These are phyloP conservation scores for Emberiza fucata DNA, from an alignment of 2,113 vertebrate species.

Conservation along the genomic window DNA sequence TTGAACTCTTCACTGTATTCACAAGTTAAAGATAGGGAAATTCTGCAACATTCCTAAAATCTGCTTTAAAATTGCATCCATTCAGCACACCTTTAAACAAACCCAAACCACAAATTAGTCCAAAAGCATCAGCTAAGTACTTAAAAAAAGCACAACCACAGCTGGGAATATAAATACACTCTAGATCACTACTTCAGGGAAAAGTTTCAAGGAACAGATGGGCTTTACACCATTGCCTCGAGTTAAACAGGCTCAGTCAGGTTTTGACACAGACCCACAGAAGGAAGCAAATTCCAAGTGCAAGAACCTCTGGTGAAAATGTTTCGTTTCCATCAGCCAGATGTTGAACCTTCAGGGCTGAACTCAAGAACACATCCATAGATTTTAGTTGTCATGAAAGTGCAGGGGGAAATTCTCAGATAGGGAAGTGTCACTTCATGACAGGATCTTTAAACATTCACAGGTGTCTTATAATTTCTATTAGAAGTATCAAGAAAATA, in stretches of 20 bases:
- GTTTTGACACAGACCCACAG: constrained; percentile 57
- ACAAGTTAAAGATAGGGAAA: background rate
- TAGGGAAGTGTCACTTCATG: background rate
- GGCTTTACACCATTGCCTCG: constrained; percentile 54
- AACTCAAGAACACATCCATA: background rate
- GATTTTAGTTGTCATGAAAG: background rate
- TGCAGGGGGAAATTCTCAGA: background rate
- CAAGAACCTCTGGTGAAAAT: constrained; percentile 59
- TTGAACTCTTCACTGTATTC: background rate
- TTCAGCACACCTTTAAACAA: background rate
- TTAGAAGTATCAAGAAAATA: background rate
- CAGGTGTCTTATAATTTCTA: background rate
- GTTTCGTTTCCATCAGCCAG: constrained; percentile 25
- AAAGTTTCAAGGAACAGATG: constrained; percentile 63
- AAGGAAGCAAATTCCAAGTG: constrained; percentile 33
- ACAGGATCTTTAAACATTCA: background rate
- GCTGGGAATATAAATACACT: constrained; percentile 46
- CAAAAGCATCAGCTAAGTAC: constrained; percentile 18
- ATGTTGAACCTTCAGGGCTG: constrained; percentile 44
- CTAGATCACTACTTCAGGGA: constrained; percentile 25
- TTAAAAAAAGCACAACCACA: constrained; percentile 28
- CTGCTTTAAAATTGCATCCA: background rate
- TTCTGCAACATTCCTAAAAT: background rate
- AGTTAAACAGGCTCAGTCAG: constrained; percentile 63
- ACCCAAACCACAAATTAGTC: background rate